These are phyloP conservation scores for Crotalus viridis DNA, from an alignment of 2,113 vertebrate genomes.

Conservation along the genomic window DNA sequence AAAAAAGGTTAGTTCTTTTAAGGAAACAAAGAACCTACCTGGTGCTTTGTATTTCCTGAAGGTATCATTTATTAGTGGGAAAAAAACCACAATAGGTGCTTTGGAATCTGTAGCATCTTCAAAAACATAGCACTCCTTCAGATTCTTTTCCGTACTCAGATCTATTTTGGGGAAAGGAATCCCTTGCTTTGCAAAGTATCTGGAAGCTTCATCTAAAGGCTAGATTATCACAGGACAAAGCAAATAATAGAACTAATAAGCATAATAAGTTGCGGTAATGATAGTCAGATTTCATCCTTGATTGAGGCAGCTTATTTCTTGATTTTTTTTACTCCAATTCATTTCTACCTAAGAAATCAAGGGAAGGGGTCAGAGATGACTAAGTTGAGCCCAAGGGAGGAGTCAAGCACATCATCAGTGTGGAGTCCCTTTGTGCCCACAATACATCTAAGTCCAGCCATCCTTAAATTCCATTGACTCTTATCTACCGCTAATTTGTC, in stretches of 20 bases:
- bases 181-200: conserved; percentile 68
- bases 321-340: neutral
- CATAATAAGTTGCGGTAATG: neutral
- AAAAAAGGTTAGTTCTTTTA: neutral
- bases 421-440: neutral
- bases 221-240: conserved; percentile 30
- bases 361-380: neutral
- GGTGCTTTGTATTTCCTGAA: conserved; percentile 70
- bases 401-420: neutral
- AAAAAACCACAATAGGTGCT: conserved; percentile 70
- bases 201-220: conserved; percentile 70
- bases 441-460: neutral
- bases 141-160: conserved; percentile 46
- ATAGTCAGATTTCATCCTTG: neutral
- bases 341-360: neutral
- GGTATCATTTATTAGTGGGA: conserved; percentile 71
- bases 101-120: conserved; percentile 59
- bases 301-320: neutral
- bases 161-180: conserved; percentile 74
- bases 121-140: conserved; percentile 70
- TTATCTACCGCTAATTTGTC: neutral
- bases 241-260: conserved; percentile 12
- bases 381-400: neutral
- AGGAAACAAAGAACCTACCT: conserved; percentile 51
- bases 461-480: neutral